Evolutionary conservation across 30 jellyfish, hydroid and myxozoan species (phyloP), one percentile per base, ranked within the genome.

Genomic region (Pelagia noctiluca): DNA sequence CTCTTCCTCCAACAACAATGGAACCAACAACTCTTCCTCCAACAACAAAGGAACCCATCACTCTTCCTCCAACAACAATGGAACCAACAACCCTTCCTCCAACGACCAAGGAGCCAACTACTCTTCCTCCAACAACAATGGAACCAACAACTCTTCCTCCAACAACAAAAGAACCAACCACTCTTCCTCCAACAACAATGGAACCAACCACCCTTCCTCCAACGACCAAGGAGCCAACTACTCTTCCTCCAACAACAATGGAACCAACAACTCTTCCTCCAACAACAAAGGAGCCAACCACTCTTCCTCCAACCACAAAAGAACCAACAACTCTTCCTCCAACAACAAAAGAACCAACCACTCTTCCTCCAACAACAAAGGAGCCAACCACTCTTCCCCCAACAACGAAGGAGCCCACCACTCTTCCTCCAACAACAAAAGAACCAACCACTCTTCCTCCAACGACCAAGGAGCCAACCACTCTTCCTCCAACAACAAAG

Each of bases 81-180:
- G 68, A 8, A 52, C 68, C 68, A 19, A 52, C 68, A 52, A 52
- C 68, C 21, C 68, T 52, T 52, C 68, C 68, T 3, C 68, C 68
- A 19, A 4, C 68, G 26, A 52, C 68, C 30, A 52, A 52, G 21
- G 68, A 52, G 21, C 30, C 21, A 3, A 52, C 68, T 10, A 19
- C 12, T 3, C 7, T 30, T 4, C 68, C 68, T 4, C 12, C 68
- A 4, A 19, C 68, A 5, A 52, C 12, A 52, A 30, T 10, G 68
- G 68, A 8, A 52, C 68, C 68, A 19, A 52, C 68, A 4, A 52
- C 68, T 52, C 12, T 52, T 52, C 68, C 26, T 3, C 68, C 68
- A 52, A 52, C 68, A 19, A 52, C 68, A 19, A 52, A 52, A 52
- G 68, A 52, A 52, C 30, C 21, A 25, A 52, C 68, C 16, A 30